A percentile compares a stretch with the other conserved stretches of the same genome.
phyloP scores from a whole-genome alignment of 2,797 vertebrate species.

The Steatocranus sp. region DNA sequence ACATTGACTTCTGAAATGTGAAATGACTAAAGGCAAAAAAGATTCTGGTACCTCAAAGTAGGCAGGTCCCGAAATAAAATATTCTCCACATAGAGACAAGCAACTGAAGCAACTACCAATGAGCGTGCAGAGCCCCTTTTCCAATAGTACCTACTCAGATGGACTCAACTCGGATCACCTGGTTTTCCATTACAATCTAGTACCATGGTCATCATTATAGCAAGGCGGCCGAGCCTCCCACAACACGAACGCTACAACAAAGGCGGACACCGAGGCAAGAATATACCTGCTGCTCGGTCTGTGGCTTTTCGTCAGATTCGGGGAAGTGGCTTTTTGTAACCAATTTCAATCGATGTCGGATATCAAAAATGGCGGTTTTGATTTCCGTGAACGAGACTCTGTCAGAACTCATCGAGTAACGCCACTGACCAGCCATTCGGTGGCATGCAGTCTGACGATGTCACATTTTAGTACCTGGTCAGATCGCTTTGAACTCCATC shows the following conservation, averaged over 20 bases:
- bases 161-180: neutral
- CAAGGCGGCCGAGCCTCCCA: rapidly evolving
- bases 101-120: neutral
- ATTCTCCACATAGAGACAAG: neutral
- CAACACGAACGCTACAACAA: rapidly evolving
- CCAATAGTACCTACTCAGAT: neutral
- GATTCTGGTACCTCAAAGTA: neutral
- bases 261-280: rapidly evolving
- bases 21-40: neutral
- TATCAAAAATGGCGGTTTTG: neutral
- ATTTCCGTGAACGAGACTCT: neutral
- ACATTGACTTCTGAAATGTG: neutral
- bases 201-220: neutral
- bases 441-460: neutral
- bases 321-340: neutral
- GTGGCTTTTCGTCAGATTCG: neutral
- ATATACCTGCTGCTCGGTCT: neutral
- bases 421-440: neutral
- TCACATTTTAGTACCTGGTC: neutral
- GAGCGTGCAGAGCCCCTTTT: neutral
- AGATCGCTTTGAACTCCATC: neutral
- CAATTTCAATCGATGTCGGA: rapidly evolving
- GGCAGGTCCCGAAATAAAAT: neutral
- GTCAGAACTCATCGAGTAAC: too few relatives aligned
- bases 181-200: neutral